These are phyloP conservation scores for Parasteatoda lunata DNA, from an alignment of 2,888 invertebrate species.

Conservation along the genomic window DNA sequence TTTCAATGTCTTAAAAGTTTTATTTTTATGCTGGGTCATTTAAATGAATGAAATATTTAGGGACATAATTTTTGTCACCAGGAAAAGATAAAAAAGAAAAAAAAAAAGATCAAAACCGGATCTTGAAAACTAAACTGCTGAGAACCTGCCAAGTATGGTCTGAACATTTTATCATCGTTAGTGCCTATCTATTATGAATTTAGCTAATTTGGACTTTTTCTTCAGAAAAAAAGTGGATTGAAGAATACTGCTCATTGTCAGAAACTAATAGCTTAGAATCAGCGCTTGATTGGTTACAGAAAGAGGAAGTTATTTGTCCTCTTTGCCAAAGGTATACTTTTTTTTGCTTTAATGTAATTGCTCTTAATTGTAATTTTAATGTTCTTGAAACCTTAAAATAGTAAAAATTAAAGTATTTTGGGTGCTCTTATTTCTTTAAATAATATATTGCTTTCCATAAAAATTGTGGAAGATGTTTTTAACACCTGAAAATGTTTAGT, in stretches of 20 bases:
- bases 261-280: constrained; percentile 15
- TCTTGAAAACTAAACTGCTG: background rate
- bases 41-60: background rate
- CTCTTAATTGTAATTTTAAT: too few species aligned
- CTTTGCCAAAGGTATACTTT: constrained; percentile 50
- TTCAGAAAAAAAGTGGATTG: constrained; percentile 41
- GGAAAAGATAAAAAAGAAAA: background rate
- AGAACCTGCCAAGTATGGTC: too few species aligned
- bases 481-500: background rate
- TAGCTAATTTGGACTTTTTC: background rate
- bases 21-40: too few species aligned
- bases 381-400: too few species aligned
- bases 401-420: too few species aligned
- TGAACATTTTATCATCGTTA: too few species aligned
- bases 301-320: constrained; percentile 62
- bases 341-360: background rate
- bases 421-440: too few species aligned
- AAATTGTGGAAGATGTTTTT: too few species aligned
- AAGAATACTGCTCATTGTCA: constrained; percentile 17
- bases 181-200: background rate
- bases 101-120: background rate
- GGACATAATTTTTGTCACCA: background rate
- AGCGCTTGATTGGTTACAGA: constrained; percentile 42
- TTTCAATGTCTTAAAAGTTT: too few species aligned
- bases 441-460: too few species aligned